Percentiles rank a stretch among this genome's conserved stretches.
These are phyloP conservation scores for Pocillopora meandrina DNA, from an alignment of 92 coral and sea anemone species.

Conservation along the genomic window DNA sequence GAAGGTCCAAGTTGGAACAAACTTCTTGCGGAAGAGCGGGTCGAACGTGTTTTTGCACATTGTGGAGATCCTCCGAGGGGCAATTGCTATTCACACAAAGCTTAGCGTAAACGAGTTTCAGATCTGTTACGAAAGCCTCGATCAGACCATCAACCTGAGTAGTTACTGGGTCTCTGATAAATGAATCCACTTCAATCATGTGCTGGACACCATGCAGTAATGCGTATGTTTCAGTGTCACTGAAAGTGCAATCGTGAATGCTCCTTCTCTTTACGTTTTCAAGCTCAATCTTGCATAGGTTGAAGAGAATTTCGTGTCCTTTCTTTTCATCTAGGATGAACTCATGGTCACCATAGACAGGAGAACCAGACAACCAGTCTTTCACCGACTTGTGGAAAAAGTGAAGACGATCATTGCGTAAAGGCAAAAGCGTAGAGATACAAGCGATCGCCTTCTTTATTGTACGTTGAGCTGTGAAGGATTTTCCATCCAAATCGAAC, in stretches of 20 bases:
- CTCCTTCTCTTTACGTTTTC: conserved; percentile 21
- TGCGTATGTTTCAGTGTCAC: conserved; percentile 11
- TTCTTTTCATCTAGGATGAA: conserved; percentile 39
- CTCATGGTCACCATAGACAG: conserved; percentile 15
- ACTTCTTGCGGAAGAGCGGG: background rate
- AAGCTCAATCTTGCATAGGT: conserved; percentile 28
- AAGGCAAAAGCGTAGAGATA: conserved; percentile 52
- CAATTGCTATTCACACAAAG: conserved; percentile 5
- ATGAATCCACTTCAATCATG: background rate
- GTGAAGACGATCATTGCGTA: conserved; percentile 39
- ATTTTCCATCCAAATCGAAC: background rate
- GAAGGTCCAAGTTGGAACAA: background rate
- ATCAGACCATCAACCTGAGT: too few species aligned
- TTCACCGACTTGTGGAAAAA: conserved; percentile 65
- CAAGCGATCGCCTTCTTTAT: conserved; percentile 27
- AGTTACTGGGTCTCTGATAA: too few species aligned
- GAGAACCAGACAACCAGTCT: conserved; percentile 42
- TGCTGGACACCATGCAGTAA: conserved; percentile 28
- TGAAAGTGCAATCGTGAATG: background rate
- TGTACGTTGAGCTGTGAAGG: background rate
- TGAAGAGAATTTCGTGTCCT: conserved; percentile 52
- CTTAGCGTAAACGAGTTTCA: conserved; percentile 7
- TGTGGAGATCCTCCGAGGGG: background rate
- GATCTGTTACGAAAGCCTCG: background rate
- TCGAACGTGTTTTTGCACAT: background rate